These are phyloP conservation scores for Cisticola juncidis DNA, from an alignment of 2,113 vertebrate species.

Conservation along the genomic window DNA sequence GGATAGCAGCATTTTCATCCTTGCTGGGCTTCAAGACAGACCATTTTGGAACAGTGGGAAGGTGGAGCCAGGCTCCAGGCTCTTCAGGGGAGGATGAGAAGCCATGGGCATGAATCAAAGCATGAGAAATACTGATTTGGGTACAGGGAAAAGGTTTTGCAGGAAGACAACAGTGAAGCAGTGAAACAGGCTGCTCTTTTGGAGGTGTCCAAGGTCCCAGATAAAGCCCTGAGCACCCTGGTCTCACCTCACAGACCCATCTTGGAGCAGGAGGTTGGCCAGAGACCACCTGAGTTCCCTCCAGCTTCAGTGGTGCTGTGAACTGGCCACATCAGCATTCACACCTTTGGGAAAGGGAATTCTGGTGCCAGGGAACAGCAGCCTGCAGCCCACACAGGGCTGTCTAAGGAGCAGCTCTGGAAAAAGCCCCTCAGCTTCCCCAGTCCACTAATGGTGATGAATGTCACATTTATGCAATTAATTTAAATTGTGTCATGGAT, in stretches of 20 bases:
- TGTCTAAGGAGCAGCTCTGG: not conserved
- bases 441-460: not conserved
- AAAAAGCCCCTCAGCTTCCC: not conserved
- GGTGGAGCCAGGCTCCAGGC: not conserved
- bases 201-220: not conserved
- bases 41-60: not conserved
- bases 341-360: not conserved
- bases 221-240: not conserved
- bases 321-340: not conserved
- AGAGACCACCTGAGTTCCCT: not conserved
- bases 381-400: not conserved
- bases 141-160: not conserved
- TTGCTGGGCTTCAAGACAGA: not conserved
- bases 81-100: not conserved
- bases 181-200: not conserved
- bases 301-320: not conserved
- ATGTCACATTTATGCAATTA: not conserved
- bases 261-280: not conserved
- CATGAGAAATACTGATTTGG: not conserved
- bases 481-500: not conserved
- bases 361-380: not conserved
- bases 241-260: not conserved
- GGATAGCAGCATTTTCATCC: not conserved
- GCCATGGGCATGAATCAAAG: not conserved
- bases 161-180: not conserved